Evolutionary conservation across 2,888 invertebrate genomes (phyloP).

Genomic region (Melolontha melolontha): DNA sequence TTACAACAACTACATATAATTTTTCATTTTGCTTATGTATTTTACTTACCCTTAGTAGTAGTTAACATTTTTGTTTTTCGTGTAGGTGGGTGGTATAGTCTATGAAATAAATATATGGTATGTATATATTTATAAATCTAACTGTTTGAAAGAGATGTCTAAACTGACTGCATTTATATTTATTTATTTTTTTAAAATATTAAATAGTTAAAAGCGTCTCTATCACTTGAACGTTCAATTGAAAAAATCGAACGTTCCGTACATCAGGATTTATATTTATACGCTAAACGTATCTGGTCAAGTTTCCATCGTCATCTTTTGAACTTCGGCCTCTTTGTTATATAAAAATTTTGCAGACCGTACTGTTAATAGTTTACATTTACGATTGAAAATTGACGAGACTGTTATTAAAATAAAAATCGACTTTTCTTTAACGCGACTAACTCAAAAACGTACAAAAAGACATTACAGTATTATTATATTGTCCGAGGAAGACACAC

Average conservation of each 20-base stretch:
- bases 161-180: slow-evolving; percentile 30
- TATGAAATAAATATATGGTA: slow-evolving; percentile 9
- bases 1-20: slow-evolving; percentile 15
- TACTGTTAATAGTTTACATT: background rate
- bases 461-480: slow-evolving; percentile 38
- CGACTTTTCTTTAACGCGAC: background rate
- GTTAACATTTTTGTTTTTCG: slow-evolving; percentile 1
- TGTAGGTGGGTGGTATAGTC: background rate
- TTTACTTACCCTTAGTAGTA: background rate
- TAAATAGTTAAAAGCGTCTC: slow-evolving; percentile 32
- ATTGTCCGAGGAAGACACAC: slow-evolving; percentile 39
- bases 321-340: slow-evolving; percentile 4
- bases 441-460: background rate
- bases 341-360: slow-evolving; percentile 12
- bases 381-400: background rate
- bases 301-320: background rate
- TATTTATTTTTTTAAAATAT: slow-evolving; percentile 16
- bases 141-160: slow-evolving; percentile 34
- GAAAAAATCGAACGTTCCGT: slow-evolving; percentile 22
- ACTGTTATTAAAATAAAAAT: slow-evolving; percentile 6
- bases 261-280: slow-evolving; percentile 1
- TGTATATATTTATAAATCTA: background rate
- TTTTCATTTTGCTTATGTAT: background rate
- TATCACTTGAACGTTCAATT: slow-evolving; percentile 34
- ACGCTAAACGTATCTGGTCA: background rate